Evolutionary conservation across 1,140 invertebrate genomes (phyloP).

Genomic region (Drosophila ficusphila): DNA sequence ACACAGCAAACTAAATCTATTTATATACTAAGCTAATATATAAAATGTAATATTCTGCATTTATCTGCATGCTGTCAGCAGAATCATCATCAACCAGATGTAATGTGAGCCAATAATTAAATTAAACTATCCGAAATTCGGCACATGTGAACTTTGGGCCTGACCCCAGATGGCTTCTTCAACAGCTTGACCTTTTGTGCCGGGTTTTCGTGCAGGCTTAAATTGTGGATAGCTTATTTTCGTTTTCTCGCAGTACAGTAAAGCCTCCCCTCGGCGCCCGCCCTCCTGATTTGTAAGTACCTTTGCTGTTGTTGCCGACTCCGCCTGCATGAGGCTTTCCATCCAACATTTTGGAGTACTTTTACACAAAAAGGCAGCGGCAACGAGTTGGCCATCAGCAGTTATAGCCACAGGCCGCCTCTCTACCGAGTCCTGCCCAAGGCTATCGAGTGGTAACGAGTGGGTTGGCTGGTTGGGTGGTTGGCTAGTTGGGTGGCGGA

Average conservation of each 20-base stretch:
- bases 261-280: conserved; percentile 4
- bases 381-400: conserved; percentile 28
- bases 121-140: too few species aligned
- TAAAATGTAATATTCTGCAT: too few species aligned
- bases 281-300: conserved; percentile 66
- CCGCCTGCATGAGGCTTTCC: conserved; percentile 57
- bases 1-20: too few species aligned
- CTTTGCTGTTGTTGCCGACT: conserved; percentile 66
- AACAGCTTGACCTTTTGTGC: background rate
- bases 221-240: background rate
- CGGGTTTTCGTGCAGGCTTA: background rate
- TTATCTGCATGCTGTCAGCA: too few species aligned
- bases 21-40: too few species aligned
- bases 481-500: background rate
- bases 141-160: too few species aligned
- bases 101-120: too few species aligned
- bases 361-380: conserved; percentile 74
- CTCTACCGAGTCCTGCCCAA: conserved; percentile 38
- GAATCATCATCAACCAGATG: too few species aligned
- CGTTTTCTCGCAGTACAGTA: conserved; percentile 28
- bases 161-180: too few species aligned
- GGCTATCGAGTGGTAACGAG: conserved; percentile 42
- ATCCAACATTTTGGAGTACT: conserved; percentile 78
- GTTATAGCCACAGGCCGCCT: conserved; percentile 21
- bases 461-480: background rate